Evolutionary conservation across 2,888 invertebrate species (phyloP).

Genomic region (Yponomeuta cagnagella): DNA sequence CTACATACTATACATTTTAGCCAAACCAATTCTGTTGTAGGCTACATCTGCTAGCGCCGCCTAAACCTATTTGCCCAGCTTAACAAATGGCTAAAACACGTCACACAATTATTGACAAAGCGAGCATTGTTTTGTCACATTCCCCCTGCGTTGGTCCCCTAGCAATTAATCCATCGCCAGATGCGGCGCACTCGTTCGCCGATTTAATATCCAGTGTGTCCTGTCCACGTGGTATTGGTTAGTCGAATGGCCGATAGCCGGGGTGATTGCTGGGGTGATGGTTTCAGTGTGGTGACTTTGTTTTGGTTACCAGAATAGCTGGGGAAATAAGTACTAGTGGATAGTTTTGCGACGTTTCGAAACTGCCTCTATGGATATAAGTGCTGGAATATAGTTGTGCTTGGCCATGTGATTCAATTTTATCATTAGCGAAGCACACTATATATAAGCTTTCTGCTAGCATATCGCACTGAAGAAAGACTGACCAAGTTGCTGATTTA

Average conservation of each 20-base stretch:
- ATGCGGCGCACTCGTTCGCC: slow-evolving; percentile 2
- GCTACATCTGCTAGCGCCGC: not conserved
- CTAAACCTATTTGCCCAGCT: not conserved
- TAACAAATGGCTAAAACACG: not conserved
- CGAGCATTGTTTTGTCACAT: not conserved
- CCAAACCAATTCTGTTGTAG: not conserved
- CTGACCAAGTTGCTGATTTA: too few relatives aligned
- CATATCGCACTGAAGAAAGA: too few relatives aligned
- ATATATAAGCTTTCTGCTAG: too few relatives aligned
- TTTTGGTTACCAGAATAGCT: not conserved
- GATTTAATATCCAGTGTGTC: slow-evolving; percentile 5
- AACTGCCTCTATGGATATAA: too few relatives aligned
- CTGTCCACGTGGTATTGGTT: slow-evolving; percentile 1
- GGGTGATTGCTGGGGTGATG: not conserved
- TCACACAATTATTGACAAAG: not conserved
- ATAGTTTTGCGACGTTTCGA: too few relatives aligned
- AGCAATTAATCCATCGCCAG: slow-evolving; percentile 6
- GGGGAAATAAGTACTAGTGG: too few relatives aligned
- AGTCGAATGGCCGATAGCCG: not conserved
- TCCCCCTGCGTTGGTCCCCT: not conserved
- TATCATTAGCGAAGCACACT: too few relatives aligned
- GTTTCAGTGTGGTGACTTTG: not conserved
- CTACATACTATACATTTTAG: not conserved
- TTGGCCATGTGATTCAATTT: too few relatives aligned
- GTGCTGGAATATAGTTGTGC: too few relatives aligned